phyloP scores from a whole-genome alignment of 2,797 vertebrate species.

The Masticophis lateralis region DNA sequence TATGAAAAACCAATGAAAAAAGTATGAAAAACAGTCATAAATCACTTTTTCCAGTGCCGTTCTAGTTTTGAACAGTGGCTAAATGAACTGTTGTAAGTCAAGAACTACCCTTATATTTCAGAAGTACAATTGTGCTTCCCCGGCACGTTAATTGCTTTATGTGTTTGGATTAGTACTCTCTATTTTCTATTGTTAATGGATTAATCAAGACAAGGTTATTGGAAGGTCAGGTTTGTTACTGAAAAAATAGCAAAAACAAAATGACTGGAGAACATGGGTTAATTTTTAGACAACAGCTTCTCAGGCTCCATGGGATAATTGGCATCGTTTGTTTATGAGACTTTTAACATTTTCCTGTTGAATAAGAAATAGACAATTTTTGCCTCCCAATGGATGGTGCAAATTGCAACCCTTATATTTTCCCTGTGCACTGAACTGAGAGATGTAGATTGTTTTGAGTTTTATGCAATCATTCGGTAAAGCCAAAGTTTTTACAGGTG shows the following conservation, averaged over 20 bases:
- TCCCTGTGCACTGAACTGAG: constrained; percentile 24
- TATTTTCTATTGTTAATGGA: background rate
- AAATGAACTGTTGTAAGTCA: background rate
- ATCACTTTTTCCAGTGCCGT: background rate
- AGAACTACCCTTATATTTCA: background rate
- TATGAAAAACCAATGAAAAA: too few relatives aligned
- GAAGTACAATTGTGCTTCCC: background rate
- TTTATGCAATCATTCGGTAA: constrained; percentile 20
- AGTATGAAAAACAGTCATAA: background rate
- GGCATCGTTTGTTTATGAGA: background rate
- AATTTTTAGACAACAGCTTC: background rate
- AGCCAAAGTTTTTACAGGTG: constrained; percentile 39
- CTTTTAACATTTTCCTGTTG: constrained; percentile 45
- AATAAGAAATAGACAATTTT: constrained; percentile 24
- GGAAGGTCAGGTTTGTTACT: background rate
- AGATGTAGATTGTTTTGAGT: background rate
- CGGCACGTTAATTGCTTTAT: background rate
- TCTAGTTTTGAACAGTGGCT: background rate
- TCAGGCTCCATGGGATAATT: background rate
- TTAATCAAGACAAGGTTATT: background rate
- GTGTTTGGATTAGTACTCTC: background rate
- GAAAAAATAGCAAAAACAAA: constrained; percentile 10
- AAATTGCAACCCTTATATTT: constrained; percentile 30
- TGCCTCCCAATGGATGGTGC: constrained; percentile 33
- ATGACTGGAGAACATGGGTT: background rate